Evolutionary conservation across 2,113 vertebrate genomes (phyloP), one percentile per base, ranked within the genome.

Genomic region (Anoura caudifer): DNA sequence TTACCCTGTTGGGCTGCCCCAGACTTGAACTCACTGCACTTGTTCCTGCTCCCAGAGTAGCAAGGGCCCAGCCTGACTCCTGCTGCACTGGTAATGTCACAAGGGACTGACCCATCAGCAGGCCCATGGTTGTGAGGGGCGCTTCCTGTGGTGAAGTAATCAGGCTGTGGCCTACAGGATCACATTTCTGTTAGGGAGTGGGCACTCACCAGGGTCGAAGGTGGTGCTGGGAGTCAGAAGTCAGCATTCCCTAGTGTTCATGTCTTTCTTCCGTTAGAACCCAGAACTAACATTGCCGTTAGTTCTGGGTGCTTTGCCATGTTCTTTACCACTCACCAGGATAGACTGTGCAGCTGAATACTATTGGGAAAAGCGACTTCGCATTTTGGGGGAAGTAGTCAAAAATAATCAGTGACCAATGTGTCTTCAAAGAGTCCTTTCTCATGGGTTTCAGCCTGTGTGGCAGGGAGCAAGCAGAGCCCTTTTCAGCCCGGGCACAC

Each of bases 331-430:
- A n/a, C 54, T 83, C 65, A 47, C 16, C n/a, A 79, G 52, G 67
- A 65, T 8, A 81, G 19, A 41, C 6, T 8, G 13, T 1, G 56
- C 33, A 10, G 24, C 63, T 41, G 33, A 85, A 89, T 82, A 92
- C 73, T 33, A 70, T 38, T 65, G 43, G 80, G 24, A 76, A 96
- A 82, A 85, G 26, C 47, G 59, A 70, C 52, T 59, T 85, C 50
- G 63, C 54, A 61, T 65, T 72, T 87, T 69, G 63, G 22, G 63
- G 6, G 63, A 63, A 87, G 52, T n/a, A 65, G 52, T 83, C 93
- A 76, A 90, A 97, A 97, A 96, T 76, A 79, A 93, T 87, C 7
- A 15, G 26, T 6, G 47, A 95, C 47, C 69, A 52, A 47, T 4
- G 36, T 84, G 47, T 80, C 73, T 87, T 70, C 61, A 75, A 75